phyloP scores from a whole-genome alignment of 2,113 vertebrate genomes.

The Ailurus styani region DNA sequence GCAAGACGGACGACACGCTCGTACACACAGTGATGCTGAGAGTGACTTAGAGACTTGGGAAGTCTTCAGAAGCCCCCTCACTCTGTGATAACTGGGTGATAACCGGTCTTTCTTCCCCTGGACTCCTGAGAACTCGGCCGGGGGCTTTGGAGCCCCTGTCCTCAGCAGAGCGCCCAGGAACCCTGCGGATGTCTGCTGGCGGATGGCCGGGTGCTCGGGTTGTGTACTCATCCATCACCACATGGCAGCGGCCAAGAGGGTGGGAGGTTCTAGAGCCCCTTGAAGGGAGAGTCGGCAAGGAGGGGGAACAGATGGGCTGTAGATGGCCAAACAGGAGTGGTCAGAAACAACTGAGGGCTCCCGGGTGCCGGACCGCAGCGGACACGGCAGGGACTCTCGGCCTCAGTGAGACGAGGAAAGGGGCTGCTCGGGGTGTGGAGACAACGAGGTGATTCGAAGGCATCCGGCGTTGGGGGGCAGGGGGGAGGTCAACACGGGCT shows the following conservation, averaged over 20 bases:
- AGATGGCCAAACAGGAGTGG: not conserved
- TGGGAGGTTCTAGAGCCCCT: not conserved
- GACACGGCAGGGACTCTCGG: not conserved
- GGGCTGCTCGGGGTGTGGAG: fast-evolving
- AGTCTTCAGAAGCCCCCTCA: not conserved
- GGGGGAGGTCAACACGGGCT: not conserved
- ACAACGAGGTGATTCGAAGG: not conserved
- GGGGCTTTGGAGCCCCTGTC: not conserved
- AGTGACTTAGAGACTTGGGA: not conserved
- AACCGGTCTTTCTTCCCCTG: not conserved
- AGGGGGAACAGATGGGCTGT: not conserved
- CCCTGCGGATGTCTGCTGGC: not conserved
- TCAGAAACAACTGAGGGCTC: not conserved
- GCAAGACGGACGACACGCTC: not conserved
- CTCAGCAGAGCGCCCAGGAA: not conserved
- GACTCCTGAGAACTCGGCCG: not conserved
- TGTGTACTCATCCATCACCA: not conserved
- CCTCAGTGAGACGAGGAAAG: not conserved
- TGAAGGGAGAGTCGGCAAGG: not conserved
- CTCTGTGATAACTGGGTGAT: not conserved
- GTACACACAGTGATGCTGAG: not conserved
- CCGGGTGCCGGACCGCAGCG: fast-evolving
- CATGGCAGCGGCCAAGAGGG: not conserved
- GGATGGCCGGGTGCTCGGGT: too few species aligned
- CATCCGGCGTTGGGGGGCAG: not conserved